These are phyloP conservation scores for Polypedilum vanderplanki DNA, from an alignment of 1,140 invertebrate genomes.

Conservation along the genomic window DNA sequence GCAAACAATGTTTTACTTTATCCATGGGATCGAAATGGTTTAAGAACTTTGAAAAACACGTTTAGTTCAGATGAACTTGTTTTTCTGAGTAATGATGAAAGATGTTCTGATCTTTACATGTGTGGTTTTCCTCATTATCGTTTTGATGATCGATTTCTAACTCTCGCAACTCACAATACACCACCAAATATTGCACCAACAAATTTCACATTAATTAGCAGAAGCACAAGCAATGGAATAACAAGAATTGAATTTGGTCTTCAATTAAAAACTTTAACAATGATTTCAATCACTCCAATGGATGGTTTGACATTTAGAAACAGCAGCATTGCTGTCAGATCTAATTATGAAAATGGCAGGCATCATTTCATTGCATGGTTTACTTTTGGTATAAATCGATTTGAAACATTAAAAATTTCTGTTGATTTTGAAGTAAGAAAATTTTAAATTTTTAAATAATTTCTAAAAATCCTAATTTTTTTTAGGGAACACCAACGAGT, in stretches of 20 bases:
- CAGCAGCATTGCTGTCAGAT: neutral
- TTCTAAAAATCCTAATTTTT: neutral
- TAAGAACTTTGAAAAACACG: neutral
- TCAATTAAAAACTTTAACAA: neutral
- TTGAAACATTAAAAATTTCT: neutral
- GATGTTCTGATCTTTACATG: neutral
- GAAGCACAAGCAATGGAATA: neutral
- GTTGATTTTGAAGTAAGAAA: neutral
- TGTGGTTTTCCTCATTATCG: neutral
- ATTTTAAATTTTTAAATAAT: no score
- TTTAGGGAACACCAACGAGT: neutral
- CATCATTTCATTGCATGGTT: neutral
- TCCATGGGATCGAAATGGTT: neutral
- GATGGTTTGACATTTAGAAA: neutral
- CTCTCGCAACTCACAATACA: neutral
- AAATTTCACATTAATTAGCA: neutral
- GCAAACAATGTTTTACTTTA: neutral
- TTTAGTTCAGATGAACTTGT: neutral
- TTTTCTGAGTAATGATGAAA: neutral
- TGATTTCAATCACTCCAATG: neutral
- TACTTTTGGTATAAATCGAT: neutral
- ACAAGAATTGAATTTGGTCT: neutral
- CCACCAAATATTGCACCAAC: neutral
- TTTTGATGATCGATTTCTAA: neutral
- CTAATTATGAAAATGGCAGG: neutral